A percentile compares a stretch with the other conserved stretches of the same genome.
phyloP scores from a whole-genome alignment of 2,113 vertebrate species.

The Ochotona curzoniae region DNA sequence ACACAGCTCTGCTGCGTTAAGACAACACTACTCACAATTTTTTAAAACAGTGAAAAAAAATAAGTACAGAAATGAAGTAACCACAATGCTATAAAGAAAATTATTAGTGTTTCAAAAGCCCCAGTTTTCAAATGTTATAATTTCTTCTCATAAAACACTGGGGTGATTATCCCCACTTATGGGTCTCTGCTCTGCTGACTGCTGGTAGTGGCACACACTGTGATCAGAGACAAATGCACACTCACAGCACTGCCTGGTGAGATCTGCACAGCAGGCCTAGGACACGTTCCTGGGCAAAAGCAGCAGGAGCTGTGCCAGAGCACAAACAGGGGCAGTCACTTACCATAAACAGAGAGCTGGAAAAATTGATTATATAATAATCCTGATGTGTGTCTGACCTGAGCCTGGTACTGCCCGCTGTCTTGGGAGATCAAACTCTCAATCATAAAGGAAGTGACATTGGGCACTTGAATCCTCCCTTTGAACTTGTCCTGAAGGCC shows the following conservation, averaged over 20 bases:
- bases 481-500: background rate
- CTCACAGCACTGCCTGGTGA: background rate
- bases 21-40: background rate
- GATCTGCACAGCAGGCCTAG: fast-evolving
- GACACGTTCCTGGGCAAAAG: no score
- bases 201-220: background rate
- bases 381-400: fast-evolving
- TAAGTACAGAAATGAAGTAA: background rate
- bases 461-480: background rate
- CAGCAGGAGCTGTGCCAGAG: no score
- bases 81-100: background rate
- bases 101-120: background rate
- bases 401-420: background rate
- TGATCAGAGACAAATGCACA: background rate
- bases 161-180: background rate
- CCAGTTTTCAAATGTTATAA: background rate
- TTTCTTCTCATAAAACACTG: background rate
- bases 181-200: background rate
- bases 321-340: no score
- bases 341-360: constrained; percentile 12
- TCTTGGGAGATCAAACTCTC: background rate
- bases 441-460: background rate
- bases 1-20: background rate
- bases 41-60: background rate
- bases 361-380: fast-evolving